A percentile compares a stretch with the other conserved stretches of the same genome.
Evolutionary conservation across 92 coral and sea anemone genomes (phyloP).

Genomic region (Hydrozoanthus gracilis): DNA sequence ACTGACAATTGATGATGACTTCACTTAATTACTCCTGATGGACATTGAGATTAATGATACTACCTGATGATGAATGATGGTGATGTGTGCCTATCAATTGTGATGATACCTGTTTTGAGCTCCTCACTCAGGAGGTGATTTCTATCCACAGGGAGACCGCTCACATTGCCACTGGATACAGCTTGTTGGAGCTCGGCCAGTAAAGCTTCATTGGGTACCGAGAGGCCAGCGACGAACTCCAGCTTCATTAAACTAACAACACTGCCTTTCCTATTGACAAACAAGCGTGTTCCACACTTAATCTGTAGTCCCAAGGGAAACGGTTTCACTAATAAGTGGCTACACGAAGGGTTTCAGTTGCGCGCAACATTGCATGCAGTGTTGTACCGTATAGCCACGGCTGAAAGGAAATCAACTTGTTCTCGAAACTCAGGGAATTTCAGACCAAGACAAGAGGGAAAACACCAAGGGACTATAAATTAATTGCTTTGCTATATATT

Average conservation of each 20-base stretch:
- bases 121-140: conserved; percentile 54
- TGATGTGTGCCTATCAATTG: neutral
- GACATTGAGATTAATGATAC: neutral
- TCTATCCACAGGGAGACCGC: conserved; percentile 64
- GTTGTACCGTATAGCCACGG: too few relatives aligned
- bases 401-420: too few relatives aligned
- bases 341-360: too few relatives aligned
- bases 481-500: too few relatives aligned
- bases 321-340: too few relatives aligned
- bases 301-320: neutral
- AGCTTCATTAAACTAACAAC: conserved; percentile 61
- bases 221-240: conserved; percentile 68
- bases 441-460: too few relatives aligned
- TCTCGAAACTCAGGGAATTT: too few relatives aligned
- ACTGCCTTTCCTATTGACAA: conserved; percentile 74
- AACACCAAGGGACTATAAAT: too few relatives aligned
- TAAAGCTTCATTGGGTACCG: conserved; percentile 46
- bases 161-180: conserved; percentile 70
- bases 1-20: too few relatives aligned
- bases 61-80: neutral
- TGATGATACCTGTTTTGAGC: neutral
- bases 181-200: conserved; percentile 68
- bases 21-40: too few relatives aligned
- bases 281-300: neutral
- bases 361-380: neutral